These are phyloP conservation scores for Lutjanus campechanus DNA, from an alignment of 2,797 vertebrate species.

Conservation along the genomic window DNA sequence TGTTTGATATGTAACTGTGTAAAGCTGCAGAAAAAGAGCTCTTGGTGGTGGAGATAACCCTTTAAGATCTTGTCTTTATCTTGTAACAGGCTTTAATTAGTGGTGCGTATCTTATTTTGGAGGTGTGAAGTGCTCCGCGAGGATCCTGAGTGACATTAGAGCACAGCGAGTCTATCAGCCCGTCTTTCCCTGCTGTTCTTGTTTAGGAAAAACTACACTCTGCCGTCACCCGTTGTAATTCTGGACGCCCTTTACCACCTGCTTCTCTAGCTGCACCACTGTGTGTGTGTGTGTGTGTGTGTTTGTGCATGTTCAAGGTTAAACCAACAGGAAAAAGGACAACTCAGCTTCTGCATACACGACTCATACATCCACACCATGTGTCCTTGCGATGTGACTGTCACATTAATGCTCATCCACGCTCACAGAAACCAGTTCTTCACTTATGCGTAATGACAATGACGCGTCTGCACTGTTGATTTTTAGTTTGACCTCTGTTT, in stretches of 20 bases:
- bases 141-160: conserved; percentile 13
- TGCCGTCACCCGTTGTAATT: conserved; percentile 39
- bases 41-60: background rate
- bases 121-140: conserved; percentile 29
- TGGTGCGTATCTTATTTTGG: background rate
- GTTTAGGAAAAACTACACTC: conserved; percentile 24
- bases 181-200: conserved; percentile 36
- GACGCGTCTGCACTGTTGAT: background rate
- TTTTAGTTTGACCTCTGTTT: conserved; percentile 51
- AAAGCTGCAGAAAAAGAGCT: conserved; percentile 1
- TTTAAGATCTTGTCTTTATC: conserved; percentile 13
- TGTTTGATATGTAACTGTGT: background rate
- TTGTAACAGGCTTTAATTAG: conserved; percentile 12
- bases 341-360: background rate
- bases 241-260: conserved; percentile 56
- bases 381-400: conserved; percentile 48
- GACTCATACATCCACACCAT: background rate
- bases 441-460: conserved; percentile 11
- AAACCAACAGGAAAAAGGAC: conserved; percentile 48
- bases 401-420: conserved; percentile 43
- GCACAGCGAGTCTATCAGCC: conserved; percentile 11
- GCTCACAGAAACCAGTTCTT: background rate
- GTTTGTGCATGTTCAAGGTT: conserved; percentile 70
- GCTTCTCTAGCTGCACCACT: conserved; percentile 25
- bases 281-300: conserved; percentile 24